These are phyloP conservation scores for Muricea muricata DNA, from an alignment of 92 coral and sea anemone genomes.

Conservation along the genomic window DNA sequence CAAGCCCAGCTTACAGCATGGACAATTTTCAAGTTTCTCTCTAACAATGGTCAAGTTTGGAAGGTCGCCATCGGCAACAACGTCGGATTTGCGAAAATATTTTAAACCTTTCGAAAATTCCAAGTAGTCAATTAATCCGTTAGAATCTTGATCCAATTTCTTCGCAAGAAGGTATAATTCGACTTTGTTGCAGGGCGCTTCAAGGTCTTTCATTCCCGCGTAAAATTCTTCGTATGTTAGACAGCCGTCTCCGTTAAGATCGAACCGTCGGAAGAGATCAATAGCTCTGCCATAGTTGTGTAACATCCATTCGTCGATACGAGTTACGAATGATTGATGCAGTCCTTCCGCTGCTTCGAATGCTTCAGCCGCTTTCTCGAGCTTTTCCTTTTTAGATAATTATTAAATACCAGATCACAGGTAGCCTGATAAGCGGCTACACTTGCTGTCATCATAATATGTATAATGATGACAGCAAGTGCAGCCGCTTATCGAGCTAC, in stretches of 20 bases:
- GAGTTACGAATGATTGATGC: conserved; percentile 94
- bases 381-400: conserved; percentile 75
- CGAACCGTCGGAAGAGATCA: conserved; percentile 94
- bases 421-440: too few species aligned
- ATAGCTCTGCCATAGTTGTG: conserved; percentile 94
- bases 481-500: too few species aligned
- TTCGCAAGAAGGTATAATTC: conserved; percentile 94
- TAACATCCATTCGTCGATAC: conserved; percentile 97
- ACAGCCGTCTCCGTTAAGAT: conserved; percentile 96
- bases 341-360: conserved; percentile 95
- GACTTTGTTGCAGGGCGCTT: conserved; percentile 93
- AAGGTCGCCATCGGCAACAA: conserved; percentile 79
- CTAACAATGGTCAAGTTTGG: conserved; percentile 87
- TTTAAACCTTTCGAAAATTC: conserved; percentile 95
- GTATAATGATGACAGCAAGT: too few species aligned
- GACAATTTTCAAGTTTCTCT: conserved; percentile 90
- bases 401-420: background rate
- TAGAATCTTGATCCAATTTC: conserved; percentile 84
- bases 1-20: conserved; percentile 94
- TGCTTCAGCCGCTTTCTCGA: conserved; percentile 93
- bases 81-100: conserved; percentile 83
- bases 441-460: too few species aligned
- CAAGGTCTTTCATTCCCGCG: conserved; percentile 97
- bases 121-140: conserved; percentile 87
- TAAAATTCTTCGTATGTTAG: conserved; percentile 94